Evolutionary conservation across 2,797 vertebrate genomes (phyloP).

Genomic region (Discoglossus pictus): DNA sequence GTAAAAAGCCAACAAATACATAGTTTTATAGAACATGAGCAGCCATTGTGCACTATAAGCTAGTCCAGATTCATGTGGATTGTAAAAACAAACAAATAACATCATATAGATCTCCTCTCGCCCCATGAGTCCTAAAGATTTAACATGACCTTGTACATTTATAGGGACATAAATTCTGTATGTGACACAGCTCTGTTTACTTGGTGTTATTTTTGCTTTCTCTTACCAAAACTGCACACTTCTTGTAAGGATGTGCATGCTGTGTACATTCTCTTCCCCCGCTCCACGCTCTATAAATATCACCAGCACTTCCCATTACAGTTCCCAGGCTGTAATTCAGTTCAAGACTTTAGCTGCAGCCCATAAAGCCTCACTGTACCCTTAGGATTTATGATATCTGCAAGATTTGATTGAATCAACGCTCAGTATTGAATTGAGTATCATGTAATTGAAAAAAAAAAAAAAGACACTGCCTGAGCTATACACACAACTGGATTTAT

Average conservation of each 20-base stretch:
- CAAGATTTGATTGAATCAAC: constrained; percentile 43
- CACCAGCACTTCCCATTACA: constrained; percentile 42
- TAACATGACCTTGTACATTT: too few relatives aligned
- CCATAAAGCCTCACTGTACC: constrained; percentile 34
- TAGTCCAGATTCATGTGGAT: too few relatives aligned
- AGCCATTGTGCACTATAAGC: too few relatives aligned
- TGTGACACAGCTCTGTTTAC: too few relatives aligned
- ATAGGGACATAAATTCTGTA: too few relatives aligned
- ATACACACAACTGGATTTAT: constrained; percentile 19
- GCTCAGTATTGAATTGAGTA: constrained; percentile 35
- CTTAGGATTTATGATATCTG: constrained; percentile 47
- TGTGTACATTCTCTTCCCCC: constrained; percentile 28
- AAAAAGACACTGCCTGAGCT: background rate
- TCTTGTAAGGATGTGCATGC: constrained; percentile 21
- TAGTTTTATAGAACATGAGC: too few relatives aligned
- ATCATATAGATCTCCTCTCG: too few relatives aligned
- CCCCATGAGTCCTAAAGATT: too few relatives aligned
- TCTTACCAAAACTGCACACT: background rate
- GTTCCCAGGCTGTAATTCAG: constrained; percentile 39
- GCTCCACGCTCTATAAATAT: constrained; percentile 45
- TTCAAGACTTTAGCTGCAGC: constrained; percentile 31
- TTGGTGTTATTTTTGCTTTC: constrained; percentile 12
- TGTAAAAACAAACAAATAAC: too few relatives aligned
- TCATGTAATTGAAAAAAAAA: constrained; percentile 21
- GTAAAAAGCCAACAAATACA: too few relatives aligned